Conservation (phyloP, 2,888 invertebrate species). For the Leucania comma region DNA sequence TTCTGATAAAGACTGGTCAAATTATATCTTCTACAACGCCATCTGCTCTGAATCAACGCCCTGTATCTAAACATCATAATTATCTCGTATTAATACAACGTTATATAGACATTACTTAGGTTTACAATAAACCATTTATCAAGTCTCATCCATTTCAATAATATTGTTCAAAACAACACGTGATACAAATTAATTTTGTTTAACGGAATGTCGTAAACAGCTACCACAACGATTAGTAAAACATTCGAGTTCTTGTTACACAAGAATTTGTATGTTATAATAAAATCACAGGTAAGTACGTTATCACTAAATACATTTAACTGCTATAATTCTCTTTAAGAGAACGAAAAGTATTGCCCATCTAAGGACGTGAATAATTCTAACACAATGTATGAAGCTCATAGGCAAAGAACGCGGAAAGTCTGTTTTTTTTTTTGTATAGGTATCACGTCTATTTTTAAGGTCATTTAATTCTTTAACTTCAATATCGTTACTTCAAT, state of each 20-base stretch:
- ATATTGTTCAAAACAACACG: slow-evolving; percentile 60
- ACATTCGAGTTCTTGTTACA: slow-evolving; percentile 82
- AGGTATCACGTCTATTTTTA: too few species aligned
- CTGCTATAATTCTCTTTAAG: slow-evolving; percentile 72
- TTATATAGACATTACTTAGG: slow-evolving; percentile 62
- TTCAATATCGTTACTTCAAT: too few species aligned
- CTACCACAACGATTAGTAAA: slow-evolving; percentile 70
- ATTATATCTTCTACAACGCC: neutral
- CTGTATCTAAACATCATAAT: slow-evolving; percentile 56
- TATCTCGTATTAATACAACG: slow-evolving; percentile 60
- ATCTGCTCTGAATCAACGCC: slow-evolving; percentile 38
- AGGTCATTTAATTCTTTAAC: too few species aligned
- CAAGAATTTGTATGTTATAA: slow-evolving; percentile 84
- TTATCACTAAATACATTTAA: slow-evolving; percentile 82
- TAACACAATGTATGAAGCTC: slow-evolving; percentile 23
- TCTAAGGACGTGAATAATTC: slow-evolving; percentile 27
- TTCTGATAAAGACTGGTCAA: neutral
- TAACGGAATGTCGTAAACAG: slow-evolving; percentile 63
- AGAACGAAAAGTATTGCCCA: slow-evolving; percentile 60
- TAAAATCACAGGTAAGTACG: slow-evolving; percentile 88
- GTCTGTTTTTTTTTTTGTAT: too few species aligned
- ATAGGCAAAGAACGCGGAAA: too few species aligned
- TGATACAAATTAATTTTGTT: slow-evolving; percentile 60
- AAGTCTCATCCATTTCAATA: slow-evolving; percentile 73
- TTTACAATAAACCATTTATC: slow-evolving; percentile 64